These are phyloP conservation scores for Caerostris extrusa DNA, from an alignment of 1,140 invertebrate genomes.

Conservation along the genomic window DNA sequence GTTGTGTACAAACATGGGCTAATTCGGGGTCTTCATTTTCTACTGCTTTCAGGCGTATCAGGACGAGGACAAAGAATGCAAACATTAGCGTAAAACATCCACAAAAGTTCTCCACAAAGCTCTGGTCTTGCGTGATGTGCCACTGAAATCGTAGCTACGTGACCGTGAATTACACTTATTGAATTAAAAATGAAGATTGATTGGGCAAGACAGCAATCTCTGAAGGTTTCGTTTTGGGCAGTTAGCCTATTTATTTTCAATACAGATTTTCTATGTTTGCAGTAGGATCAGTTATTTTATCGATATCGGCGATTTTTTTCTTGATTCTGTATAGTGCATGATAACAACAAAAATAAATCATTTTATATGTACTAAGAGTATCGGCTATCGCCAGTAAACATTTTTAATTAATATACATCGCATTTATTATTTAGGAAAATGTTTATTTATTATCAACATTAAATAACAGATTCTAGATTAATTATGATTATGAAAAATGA, in stretches of 20 bases:
- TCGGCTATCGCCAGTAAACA: no score
- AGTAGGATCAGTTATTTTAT: neutral
- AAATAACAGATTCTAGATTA: no score
- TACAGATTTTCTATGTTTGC: neutral
- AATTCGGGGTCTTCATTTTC: neutral
- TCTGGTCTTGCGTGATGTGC: constrained; percentile 13
- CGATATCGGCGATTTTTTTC: no score
- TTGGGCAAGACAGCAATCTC: neutral
- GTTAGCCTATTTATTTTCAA: neutral
- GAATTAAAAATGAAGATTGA: constrained; percentile 47
- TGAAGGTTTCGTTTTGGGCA: neutral
- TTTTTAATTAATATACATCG: no score
- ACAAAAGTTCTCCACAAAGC: neutral
- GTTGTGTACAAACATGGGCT: neutral
- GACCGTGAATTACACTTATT: constrained; percentile 40
- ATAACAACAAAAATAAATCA: no score
- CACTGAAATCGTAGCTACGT: constrained; percentile 5
- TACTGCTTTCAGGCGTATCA: neutral
- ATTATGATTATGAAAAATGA: no score
- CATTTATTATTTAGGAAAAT: no score
- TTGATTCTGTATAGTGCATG: no score
- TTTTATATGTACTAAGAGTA: no score
- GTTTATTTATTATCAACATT: no score
- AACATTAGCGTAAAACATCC: constrained; percentile 15
- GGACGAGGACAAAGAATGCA: neutral